A percentile compares a stretch with the other conserved stretches of the same genome.
Evolutionary conservation across 1,140 invertebrate genomes (phyloP).

Genomic region (Panagrolaimus sp.): DNA sequence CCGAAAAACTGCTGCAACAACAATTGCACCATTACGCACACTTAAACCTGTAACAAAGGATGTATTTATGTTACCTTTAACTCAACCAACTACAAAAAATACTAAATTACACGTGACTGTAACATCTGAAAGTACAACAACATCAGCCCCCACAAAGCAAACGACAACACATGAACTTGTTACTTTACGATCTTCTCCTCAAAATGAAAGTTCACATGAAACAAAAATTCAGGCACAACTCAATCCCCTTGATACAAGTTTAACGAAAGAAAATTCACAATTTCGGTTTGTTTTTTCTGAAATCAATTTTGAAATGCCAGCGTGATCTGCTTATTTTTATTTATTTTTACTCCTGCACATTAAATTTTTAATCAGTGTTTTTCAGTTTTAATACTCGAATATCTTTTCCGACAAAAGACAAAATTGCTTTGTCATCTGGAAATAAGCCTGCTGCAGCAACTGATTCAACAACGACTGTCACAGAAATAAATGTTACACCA

Average conservation of each 20-base stretch:
- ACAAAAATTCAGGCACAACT: not conserved
- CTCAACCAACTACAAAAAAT: not conserved
- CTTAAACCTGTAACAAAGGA: constrained; percentile 25
- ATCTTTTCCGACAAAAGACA: constrained; percentile 27
- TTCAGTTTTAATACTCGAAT: constrained; percentile 31
- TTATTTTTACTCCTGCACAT: not conserved
- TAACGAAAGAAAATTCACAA: constrained; percentile 2
- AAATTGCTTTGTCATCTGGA: constrained; percentile 20
- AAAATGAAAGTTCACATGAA: not conserved
- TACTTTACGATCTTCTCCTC: too few species aligned
- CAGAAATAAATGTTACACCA: too few species aligned
- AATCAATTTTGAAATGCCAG: not conserved
- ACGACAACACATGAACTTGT: constrained; percentile 15
- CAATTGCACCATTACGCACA: not conserved
- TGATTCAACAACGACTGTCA: too few species aligned
- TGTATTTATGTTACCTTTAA: constrained; percentile 16
- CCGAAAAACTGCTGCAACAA: not conserved
- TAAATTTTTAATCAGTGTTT: not conserved
- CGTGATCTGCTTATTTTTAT: not conserved
- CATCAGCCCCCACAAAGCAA: constrained; percentile 3
- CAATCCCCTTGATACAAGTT: not conserved
- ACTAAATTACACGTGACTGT: constrained; percentile 15
- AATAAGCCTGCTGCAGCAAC: not conserved
- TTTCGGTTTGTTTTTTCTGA: constrained; percentile 16
- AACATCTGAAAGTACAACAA: constrained; percentile 22